phyloP scores from a whole-genome alignment of 2,888 invertebrate genomes.

The Epinotia nisella region DNA sequence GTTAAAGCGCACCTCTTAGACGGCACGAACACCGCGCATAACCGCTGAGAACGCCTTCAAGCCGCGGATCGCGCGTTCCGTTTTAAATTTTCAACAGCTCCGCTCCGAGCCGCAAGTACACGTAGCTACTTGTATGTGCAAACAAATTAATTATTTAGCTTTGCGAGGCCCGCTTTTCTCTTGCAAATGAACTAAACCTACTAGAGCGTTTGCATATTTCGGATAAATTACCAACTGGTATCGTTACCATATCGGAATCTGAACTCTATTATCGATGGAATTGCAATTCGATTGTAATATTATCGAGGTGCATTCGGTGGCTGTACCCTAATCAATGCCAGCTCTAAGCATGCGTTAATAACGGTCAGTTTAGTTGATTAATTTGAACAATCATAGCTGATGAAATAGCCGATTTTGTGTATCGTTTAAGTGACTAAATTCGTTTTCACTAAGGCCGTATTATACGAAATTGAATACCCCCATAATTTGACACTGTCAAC shows the following conservation, averaged over 20 bases:
- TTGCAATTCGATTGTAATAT: constrained; percentile 14
- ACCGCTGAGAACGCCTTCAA: constrained; percentile 60
- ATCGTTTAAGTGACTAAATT: background rate
- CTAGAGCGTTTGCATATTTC: constrained; percentile 57
- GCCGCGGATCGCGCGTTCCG: constrained; percentile 56
- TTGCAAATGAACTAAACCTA: constrained; percentile 60
- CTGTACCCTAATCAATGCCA: constrained; percentile 29
- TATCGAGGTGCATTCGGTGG: background rate
- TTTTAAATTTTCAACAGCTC: constrained; percentile 71
- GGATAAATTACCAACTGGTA: constrained; percentile 27
- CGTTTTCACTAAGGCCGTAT: background rate
- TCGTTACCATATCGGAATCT: constrained; percentile 7
- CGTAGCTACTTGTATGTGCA: constrained; percentile 64
- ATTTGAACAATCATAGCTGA: constrained; percentile 6
- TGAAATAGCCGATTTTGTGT: background rate
- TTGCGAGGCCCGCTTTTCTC: constrained; percentile 52
- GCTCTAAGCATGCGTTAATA: constrained; percentile 25
- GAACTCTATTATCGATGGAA: constrained; percentile 1
- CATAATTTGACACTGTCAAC: background rate
- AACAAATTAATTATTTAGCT: constrained; percentile 77
- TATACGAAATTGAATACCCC: background rate
- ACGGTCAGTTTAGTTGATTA: constrained; percentile 17
- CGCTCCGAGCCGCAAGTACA: constrained; percentile 58
- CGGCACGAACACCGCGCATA: constrained; percentile 56
- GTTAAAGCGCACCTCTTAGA: constrained; percentile 47